Evolutionary conservation across 2,888 invertebrate species (phyloP), one percentile per base, ranked within the genome.

Genomic region (Leucoma salicis): DNA sequence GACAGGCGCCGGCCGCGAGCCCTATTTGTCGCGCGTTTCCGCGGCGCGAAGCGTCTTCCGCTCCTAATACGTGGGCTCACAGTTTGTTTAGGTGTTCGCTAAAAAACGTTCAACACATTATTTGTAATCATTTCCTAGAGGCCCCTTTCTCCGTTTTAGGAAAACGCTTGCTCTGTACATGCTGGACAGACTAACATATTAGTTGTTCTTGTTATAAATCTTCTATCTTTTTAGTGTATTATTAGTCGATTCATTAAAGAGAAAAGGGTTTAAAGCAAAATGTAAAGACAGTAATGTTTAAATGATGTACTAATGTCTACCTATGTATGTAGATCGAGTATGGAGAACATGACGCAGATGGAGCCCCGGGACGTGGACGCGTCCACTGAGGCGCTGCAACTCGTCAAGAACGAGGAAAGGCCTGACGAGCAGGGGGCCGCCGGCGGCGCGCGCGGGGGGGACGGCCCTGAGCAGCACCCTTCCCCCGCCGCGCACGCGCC

Each of bases 371-470:
- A 73, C 21, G 70, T 63, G 25, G 70, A 63, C 21, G 46, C 53
- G 11, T 46, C 60, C 1, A 65, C 52, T 1, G 83, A 82, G 43
- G 88, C 88, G n/a, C 59, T 88, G 49, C 86, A 88, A 60, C 76
- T 87, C 8, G 83, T 87, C 18, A 87, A 88, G 61, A 80, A 60
- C 43, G 88, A 87, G 55, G 76, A 78, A 14, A 67, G 78, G 3
- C 21, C 45, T 14, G 74, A 27, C 4, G 13, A 72, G 50, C 76
- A 57, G 6, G 62, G 54, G 32, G 56, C 48, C 34, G 36, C 39
- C 16, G 39, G 41, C 1, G 35, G 32, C 25, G 14, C 28, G 40
- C 35, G 6, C 47, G 29, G 41, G 38, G 8, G 14, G 39, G 45
- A 45, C 1, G 11, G 4, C 21, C 31, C 29, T 4, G 41, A 36